A percentile compares a stretch with the other conserved stretches of the same genome.
These are phyloP conservation scores for Eulemur macaco DNA, from an alignment of 2,113 vertebrate genomes.

Conservation along the genomic window DNA sequence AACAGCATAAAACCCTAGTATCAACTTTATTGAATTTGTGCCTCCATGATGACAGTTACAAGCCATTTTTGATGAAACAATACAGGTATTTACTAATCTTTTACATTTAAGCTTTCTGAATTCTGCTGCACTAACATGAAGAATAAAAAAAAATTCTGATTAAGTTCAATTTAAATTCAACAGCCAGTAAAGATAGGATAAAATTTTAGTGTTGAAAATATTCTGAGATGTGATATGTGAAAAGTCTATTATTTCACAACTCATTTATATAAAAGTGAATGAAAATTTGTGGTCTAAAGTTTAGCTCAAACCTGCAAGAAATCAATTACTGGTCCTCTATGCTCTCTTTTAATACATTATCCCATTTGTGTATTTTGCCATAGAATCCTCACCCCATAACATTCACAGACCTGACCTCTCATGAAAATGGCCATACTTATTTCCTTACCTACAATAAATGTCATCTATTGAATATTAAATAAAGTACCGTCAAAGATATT, in stretches of 20 bases:
- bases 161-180: not conserved
- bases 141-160: not conserved
- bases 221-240: not conserved
- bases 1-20: not conserved
- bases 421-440: not conserved
- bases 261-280: not conserved
- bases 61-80: not conserved
- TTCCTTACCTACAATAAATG: not conserved
- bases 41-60: not conserved
- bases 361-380: not conserved
- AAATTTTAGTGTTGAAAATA: not conserved
- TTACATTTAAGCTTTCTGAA: not conserved
- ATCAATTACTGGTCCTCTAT: not conserved
- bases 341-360: not conserved
- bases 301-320: not conserved
- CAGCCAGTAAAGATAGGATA: not conserved
- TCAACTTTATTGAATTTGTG: not conserved
- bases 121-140: not conserved
- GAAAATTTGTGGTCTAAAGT: not conserved
- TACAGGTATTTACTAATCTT: not conserved
- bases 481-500: not conserved
- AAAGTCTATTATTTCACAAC: not conserved
- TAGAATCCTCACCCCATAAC: not conserved
- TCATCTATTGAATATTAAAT: not conserved
- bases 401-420: not conserved